Base-by-base conservation (phyloP, 92 coral and sea anemone species). In the Micromussa lordhowensis region DNA sequence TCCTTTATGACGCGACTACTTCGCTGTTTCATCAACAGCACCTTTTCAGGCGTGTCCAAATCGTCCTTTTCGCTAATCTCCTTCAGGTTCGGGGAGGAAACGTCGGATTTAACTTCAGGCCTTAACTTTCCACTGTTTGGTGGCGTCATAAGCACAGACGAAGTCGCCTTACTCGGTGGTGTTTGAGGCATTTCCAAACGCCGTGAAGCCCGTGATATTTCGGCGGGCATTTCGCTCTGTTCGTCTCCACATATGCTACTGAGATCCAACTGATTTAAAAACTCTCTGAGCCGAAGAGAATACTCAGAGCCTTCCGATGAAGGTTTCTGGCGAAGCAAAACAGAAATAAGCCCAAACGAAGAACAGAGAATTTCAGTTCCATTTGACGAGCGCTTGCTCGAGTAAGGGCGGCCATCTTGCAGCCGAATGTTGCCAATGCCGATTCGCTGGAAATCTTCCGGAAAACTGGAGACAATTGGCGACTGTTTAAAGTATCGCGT, bases 41-140 rank as follows among this genome's bases (percentile, higher is more conserved):
- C 44, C 78, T 90, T 90, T 82, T 85, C 93, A 19, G 93, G 93
- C 59, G 93, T 85, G 34, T 90, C 82, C 38, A 85, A 54, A 21
- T 90, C 90, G 19, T 40, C 3, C n/a, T 61, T 90, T 80, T 59
- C n/a, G 22, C 82, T 78, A 19, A 90, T 90, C 85, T 90, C 93
- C 81, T 90, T 90, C 68, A 85, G 80, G 55, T 85, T 90, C 17
- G 93, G 93, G 3, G 89, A 84, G 3, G 89, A 84, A 51, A 10
- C 17, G 1, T 5, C 3, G 28, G 30, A 64, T 36, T 2, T 36
- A 36, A 2, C 38, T 36, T 36, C 4, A 2, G 38, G 38, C 22
- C 24, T 63, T 5, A 63, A n/a, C 2, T 28, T 40, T 51, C 61
- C 36, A 19, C 34, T 22, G 38, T 14, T 4, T 44, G 40, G 77